Conservation (phyloP, 2,113 vertebrate species). For the Salminus brasiliensis region DNA sequence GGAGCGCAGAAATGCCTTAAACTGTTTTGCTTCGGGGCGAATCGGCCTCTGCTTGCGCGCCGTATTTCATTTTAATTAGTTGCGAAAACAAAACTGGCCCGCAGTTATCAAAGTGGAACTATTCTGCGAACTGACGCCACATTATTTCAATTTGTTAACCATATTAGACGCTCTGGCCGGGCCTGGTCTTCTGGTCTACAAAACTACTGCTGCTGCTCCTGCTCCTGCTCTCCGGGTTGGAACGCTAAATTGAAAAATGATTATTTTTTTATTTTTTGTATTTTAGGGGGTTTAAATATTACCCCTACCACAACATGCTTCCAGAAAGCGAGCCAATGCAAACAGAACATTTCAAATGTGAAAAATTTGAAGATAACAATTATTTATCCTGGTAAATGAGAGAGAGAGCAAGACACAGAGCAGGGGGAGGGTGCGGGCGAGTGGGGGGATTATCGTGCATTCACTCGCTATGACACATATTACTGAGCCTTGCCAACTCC, state of each 20-base stretch:
- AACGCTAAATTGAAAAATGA: conserved; percentile 82
- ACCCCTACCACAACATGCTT: conserved; percentile 67
- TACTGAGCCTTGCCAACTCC: conserved; percentile 45
- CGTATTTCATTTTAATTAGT: conserved; percentile 80
- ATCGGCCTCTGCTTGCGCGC: conserved; percentile 60
- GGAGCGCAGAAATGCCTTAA: conserved; percentile 64
- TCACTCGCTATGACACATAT: conserved; percentile 43
- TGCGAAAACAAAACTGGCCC: conserved; percentile 73
- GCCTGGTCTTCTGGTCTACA: conserved; percentile 59
- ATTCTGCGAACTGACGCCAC: conserved; percentile 72
- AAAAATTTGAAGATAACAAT: conserved; percentile 60
- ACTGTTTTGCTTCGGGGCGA: conserved; percentile 65
- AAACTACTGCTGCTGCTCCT: conserved; percentile 82
- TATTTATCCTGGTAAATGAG: conserved; percentile 57
- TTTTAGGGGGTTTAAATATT: conserved; percentile 68
- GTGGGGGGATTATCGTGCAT: conserved; percentile 33
- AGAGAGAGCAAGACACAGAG: not conserved
- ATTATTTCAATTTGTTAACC: conserved; percentile 81
- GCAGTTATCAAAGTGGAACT: conserved; percentile 73
- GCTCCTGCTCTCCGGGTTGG: conserved; percentile 75
- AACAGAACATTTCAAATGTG: conserved; percentile 72
- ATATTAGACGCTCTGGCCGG: conserved; percentile 70
- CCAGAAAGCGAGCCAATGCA: conserved; percentile 78
- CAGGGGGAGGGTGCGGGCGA: not conserved
- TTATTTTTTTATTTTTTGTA: conserved; percentile 63